Percentiles rank a stretch among this genome's conserved stretches.
Evolutionary conservation across 2,797 vertebrate genomes (phyloP).

Genomic region (Microctenopoma stevenorrisi): DNA sequence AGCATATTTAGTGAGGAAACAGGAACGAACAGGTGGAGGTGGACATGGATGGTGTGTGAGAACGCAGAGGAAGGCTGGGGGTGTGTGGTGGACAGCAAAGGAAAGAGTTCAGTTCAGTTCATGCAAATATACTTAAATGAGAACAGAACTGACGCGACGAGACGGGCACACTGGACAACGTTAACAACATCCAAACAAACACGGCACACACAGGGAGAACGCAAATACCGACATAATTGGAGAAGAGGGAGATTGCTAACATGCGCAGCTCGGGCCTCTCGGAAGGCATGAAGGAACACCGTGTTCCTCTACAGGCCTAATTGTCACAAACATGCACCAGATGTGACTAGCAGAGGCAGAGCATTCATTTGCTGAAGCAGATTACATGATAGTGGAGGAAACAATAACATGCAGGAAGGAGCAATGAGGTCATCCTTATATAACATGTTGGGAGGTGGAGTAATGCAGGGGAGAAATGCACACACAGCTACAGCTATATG

Average conservation of each 20-base stretch:
- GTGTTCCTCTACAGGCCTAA: conserved; percentile 46
- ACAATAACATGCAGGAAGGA: conserved; percentile 40
- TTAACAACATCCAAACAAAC: conserved; percentile 57
- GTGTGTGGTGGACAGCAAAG: no score
- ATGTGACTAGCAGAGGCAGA: conserved; percentile 47
- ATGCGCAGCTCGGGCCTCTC: conserved; percentile 34
- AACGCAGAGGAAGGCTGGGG: no score
- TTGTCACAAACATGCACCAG: conserved; percentile 54
- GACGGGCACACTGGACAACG: no score
- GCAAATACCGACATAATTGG: conserved; percentile 22
- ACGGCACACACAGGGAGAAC: conserved; percentile 24
- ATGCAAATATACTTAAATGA: no score
- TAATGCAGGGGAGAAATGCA: conserved; percentile 18
- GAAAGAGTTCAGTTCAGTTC: no score
- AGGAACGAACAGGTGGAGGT: no score
- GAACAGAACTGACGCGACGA: no score
- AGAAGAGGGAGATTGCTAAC: conserved; percentile 62
- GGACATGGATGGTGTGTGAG: no score
- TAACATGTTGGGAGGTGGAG: conserved; percentile 29
- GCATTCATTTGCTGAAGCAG: conserved; percentile 27
- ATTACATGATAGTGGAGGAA: conserved; percentile 26
- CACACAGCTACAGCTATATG: conserved; percentile 5
- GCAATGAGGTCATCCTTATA: conserved; percentile 57
- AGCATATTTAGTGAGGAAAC: no score
- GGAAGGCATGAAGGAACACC: conserved; percentile 12